phyloP scores from a whole-genome alignment of 2,888 invertebrate species.

The Coremacera marginata region DNA sequence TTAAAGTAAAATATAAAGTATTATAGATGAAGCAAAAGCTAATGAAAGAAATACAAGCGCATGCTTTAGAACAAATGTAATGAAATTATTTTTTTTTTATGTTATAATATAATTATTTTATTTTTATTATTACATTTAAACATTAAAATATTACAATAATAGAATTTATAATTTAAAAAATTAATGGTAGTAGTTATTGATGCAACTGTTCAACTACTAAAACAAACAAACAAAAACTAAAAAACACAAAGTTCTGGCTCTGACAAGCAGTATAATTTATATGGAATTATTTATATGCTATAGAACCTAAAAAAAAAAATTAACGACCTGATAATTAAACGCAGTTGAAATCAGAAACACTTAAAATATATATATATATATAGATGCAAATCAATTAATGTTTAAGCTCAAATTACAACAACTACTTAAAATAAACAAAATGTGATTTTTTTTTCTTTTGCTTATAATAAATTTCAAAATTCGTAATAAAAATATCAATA shows the following conservation, averaged over 20 bases:
- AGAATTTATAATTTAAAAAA: constrained; percentile 1
- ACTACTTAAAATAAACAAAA: constrained; percentile 23
- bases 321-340: constrained; percentile 32
- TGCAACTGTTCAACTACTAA: background rate
- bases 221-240: constrained; percentile 3
- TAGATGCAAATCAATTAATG: constrained; percentile 27
- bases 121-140: background rate
- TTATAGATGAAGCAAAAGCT: background rate
- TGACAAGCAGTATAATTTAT: constrained; percentile 11
- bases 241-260: background rate
- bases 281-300: constrained; percentile 3
- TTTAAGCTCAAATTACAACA: constrained; percentile 27
- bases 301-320: constrained; percentile 12
- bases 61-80: constrained; percentile 30
- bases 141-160: background rate
- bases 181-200: constrained; percentile 1
- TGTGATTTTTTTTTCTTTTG: constrained; percentile 33
- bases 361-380: background rate
- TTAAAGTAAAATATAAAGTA: constrained; percentile 12
- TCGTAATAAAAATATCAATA: constrained; percentile 57
- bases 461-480: constrained; percentile 33
- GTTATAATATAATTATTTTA: constrained; percentile 16
- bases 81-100: constrained; percentile 16
- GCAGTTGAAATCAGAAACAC: constrained; percentile 15
- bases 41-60: background rate